Conservation (phyloP, 2,797 vertebrate genomes). For the Protosalanx chinensis region DNA sequence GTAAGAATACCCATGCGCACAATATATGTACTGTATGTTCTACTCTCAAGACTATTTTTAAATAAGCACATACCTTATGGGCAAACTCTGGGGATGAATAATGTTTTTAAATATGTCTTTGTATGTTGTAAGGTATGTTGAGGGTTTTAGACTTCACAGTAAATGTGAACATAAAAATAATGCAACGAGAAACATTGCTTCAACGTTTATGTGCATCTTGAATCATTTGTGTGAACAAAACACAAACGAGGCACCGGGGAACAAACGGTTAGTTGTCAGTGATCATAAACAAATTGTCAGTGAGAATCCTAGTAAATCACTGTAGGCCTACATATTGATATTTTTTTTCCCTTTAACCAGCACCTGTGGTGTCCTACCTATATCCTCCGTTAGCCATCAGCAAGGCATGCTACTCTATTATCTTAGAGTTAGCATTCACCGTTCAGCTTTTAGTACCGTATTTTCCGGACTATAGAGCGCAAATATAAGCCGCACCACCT, state of each 20-base stretch:
- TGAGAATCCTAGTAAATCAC: no score
- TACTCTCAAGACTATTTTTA: background rate
- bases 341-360: background rate
- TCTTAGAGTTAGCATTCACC: background rate
- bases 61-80: background rate
- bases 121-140: background rate
- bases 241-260: background rate
- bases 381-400: background rate
- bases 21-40: background rate
- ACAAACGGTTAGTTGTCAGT: background rate
- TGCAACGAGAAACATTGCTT: background rate
- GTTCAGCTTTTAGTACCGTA: background rate
- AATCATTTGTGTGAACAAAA: no score
- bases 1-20: background rate
- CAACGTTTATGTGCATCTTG: background rate
- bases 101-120: background rate
- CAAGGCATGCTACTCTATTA: background rate
- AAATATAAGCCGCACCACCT: no score
- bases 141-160: background rate
- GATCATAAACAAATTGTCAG: background rate
- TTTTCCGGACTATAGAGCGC: no score
- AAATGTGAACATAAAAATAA: background rate
- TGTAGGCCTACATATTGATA: background rate
- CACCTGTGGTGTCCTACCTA: background rate
- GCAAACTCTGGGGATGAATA: background rate